These are phyloP conservation scores for Pandion haliaetus DNA, from an alignment of 2,113 vertebrate species.

Conservation along the genomic window DNA sequence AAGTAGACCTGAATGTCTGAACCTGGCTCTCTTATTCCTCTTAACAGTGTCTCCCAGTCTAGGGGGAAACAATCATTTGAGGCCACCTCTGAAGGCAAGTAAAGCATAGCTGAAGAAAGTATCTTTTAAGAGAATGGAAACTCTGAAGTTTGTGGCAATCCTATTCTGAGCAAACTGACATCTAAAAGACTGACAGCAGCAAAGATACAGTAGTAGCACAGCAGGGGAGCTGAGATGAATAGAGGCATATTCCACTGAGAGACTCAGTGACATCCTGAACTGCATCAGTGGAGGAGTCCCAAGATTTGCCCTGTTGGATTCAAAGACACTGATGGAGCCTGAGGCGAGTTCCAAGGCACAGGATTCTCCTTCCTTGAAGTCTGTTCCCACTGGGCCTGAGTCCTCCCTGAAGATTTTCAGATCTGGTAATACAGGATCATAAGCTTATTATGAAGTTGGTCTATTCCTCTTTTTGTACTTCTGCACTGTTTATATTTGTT, in stretches of 20 bases:
- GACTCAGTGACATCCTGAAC: not conserved
- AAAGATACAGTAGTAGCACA: not conserved
- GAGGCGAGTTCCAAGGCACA: not conserved
- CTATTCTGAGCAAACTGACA: not conserved
- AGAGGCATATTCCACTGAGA: not conserved
- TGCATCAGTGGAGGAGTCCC: not conserved
- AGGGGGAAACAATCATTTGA: not conserved
- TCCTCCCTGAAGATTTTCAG: not conserved
- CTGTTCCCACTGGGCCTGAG: not conserved
- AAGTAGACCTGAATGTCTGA: not conserved
- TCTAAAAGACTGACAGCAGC: not conserved
- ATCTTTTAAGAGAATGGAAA: not conserved
- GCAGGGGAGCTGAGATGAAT: not conserved
- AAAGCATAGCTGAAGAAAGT: not conserved
- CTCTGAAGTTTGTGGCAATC: not conserved
- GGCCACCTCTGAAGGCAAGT: not conserved
- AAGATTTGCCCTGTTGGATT: not conserved
- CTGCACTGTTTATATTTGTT: not conserved
- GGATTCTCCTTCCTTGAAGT: not conserved
- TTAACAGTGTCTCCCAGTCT: not conserved
- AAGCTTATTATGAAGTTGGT: not conserved
- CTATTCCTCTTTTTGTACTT: not conserved
- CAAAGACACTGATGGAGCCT: not conserved
- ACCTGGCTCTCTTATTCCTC: not conserved
- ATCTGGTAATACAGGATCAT: not conserved